These are phyloP conservation scores for Brachystomella parvula DNA, from an alignment of 1,140 invertebrate species.

Conservation along the genomic window DNA sequence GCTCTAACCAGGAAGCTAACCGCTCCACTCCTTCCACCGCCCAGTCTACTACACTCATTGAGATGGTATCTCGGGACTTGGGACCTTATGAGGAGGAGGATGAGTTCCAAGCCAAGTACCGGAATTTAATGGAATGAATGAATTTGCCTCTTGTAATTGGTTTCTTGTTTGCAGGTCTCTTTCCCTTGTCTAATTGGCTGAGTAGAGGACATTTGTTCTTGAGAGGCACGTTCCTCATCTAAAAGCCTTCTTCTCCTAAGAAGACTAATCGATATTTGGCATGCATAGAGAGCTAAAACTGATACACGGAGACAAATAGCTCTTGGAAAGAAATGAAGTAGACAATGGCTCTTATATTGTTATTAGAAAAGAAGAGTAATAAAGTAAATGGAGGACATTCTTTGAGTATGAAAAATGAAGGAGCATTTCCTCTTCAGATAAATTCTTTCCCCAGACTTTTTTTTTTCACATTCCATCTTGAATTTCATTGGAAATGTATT, in stretches of 20 bases:
- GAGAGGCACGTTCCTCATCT: not conserved
- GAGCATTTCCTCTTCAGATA: no score
- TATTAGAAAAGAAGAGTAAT: no score
- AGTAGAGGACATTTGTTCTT: no score
- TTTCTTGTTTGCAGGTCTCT: not conserved
- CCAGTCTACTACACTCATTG: no score
- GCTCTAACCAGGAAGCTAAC: no score
- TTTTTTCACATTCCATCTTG: no score
- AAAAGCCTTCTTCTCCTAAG: not conserved
- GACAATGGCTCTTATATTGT: not conserved
- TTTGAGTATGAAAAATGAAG: no score
- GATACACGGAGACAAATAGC: not conserved
- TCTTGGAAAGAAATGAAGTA: not conserved
- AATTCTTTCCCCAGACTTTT: no score
- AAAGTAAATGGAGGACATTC: no score
- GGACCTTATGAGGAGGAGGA: not conserved
- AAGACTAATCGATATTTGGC: conserved; percentile 6
- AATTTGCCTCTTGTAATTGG: not conserved
- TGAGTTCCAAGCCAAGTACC: not conserved
- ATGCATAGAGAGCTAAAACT: not conserved
- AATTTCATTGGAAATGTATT: no score
- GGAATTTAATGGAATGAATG: not conserved
- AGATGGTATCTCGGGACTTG: no score
- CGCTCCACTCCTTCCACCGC: no score
- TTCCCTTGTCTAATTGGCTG: conserved; percentile 10